Base-by-base conservation (phyloP, 1,140 invertebrate species). In the Macrobrachium nipponense region DNA sequence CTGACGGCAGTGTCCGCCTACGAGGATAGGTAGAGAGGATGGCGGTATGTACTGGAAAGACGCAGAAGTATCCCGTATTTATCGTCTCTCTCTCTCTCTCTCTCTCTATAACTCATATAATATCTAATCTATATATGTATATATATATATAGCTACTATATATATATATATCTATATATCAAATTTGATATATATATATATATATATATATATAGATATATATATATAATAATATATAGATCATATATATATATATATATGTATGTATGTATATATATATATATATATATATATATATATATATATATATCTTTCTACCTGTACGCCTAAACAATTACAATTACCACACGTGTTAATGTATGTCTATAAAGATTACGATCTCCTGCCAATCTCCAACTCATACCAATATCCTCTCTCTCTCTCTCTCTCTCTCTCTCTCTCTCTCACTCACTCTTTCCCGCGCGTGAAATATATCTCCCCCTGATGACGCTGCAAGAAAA, bases 61-160 rank as follows among this genome's bases (percentile, higher is more conserved):
- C 1, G 27, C 1, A 36, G 27, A 36, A 36, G 27, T 36, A 36
- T 36, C n/a, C n/a, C n/a, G n/a, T n/a, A n/a, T n/a, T n/a, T n/a
- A n/a, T n/a, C n/a, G n/a, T n/a, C n/a, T n/a, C n/a, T n/a, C n/a
- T n/a, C n/a, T n/a, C n/a, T n/a, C n/a, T n/a, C n/a, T n/a, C n/a
- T n/a, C n/a, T n/a, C n/a, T n/a, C n/a, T n/a, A n/a, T n/a, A n/a
- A n/a, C n/a, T n/a, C n/a, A n/a, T n/a, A n/a, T n/a, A n/a, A n/a
- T n/a, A n/a, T n/a, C n/a, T n/a, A n/a, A 36, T 36, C 1, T 36
- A 66, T 66, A 66, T 66, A 66, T 66, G n/a, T 10, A 10, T 66
- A 66, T 17, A 66, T 66, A n/a, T 66, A 66, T 17, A n/a, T 66
- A 66, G n/a, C n/a, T n/a, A n/a, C n/a, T 66, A n/a, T 66, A 66